Evolutionary conservation across 1,140 invertebrate genomes (phyloP).

Genomic region (Venustaconcha ellipsiformis): DNA sequence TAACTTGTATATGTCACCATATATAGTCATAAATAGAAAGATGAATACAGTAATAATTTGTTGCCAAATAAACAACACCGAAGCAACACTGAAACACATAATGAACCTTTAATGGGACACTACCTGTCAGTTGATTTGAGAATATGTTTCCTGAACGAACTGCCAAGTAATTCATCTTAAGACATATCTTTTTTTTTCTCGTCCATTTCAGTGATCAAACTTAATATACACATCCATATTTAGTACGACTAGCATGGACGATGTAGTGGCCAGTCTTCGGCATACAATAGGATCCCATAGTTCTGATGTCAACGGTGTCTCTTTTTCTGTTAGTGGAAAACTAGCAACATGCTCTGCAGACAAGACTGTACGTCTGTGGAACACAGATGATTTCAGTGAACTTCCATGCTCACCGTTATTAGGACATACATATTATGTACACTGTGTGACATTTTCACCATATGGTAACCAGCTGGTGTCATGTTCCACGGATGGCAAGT

Average conservation of each 20-base stretch:
- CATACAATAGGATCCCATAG: constrained; percentile 69
- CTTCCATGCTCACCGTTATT: constrained; percentile 62
- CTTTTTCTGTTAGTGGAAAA: constrained; percentile 52
- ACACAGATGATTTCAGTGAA: constrained; percentile 59
- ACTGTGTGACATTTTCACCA: constrained; percentile 76
- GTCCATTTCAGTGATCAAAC: too few relatives aligned
- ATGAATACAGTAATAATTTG: too few relatives aligned
- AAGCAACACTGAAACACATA: too few relatives aligned
- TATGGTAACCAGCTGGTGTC: constrained; percentile 79
- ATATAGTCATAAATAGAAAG: too few relatives aligned
- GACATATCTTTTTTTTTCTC: too few relatives aligned
- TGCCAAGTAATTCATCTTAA: too few relatives aligned
- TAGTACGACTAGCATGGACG: not conserved
- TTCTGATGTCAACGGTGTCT: constrained; percentile 76
- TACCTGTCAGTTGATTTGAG: too few relatives aligned
- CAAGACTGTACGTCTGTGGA: constrained; percentile 69
- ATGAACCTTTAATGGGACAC: too few relatives aligned
- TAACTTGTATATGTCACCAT: too few relatives aligned
- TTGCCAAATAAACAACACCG: too few relatives aligned
- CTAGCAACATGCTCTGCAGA: constrained; percentile 68
- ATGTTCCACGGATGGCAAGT: constrained; percentile 80
- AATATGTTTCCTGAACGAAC: too few relatives aligned
- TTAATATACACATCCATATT: too few relatives aligned
- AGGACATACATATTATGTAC: constrained; percentile 69
- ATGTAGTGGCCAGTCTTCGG: constrained; percentile 47